Base-by-base conservation (phyloP, 2,888 invertebrate species). In the Drosophila barbarae region DNA sequence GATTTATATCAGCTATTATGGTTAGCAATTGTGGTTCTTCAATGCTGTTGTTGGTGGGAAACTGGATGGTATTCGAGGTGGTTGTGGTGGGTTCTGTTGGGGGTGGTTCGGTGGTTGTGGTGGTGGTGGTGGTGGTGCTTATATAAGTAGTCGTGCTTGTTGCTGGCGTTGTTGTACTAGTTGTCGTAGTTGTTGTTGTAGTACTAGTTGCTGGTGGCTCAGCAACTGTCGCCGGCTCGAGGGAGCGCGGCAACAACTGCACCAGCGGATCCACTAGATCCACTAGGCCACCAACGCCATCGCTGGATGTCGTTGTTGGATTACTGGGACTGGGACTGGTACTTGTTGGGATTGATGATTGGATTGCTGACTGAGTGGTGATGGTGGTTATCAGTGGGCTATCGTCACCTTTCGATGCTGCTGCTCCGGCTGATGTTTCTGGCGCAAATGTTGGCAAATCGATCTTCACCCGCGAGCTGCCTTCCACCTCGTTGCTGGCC, bases 371-470 rank as follows among this genome's bases (percentile, higher is more conserved):
- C 30, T 46, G 30, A 46, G 55, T 52, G 50, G 49, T 51, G 23
- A 38, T 41, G 18, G 41, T 54, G 15, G 13, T 54, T 49, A 35
- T 83, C 51, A 52, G 49, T 55, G 61, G 35, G 41, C 73, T 77
- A 55, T 72, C 58, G 13, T 59, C 76, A 70, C 77, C 74, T 74
- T 75, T 75, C 86, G 86, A 80, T 87, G 84, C 86, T 78, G 84
- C 82, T 56, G 74, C 75, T 52, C 69, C 52, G 32, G 60, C 26
- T 32, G 70, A 32, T 26, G 66, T 6, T 56, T 93, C 93, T 53
- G 93, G 92, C 32, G 92, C 91, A 89, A 92, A 93, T 23, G 93
- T 93, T 35, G 94, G 93, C 63, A 94, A 89, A 32, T 92, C 92
- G 59, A 94, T 92, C 86, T 91, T 91, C 34, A 94, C 92, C 70